Evolutionary conservation across 2,113 vertebrate genomes (phyloP).

Genomic region (Rafetus swinhoei): DNA sequence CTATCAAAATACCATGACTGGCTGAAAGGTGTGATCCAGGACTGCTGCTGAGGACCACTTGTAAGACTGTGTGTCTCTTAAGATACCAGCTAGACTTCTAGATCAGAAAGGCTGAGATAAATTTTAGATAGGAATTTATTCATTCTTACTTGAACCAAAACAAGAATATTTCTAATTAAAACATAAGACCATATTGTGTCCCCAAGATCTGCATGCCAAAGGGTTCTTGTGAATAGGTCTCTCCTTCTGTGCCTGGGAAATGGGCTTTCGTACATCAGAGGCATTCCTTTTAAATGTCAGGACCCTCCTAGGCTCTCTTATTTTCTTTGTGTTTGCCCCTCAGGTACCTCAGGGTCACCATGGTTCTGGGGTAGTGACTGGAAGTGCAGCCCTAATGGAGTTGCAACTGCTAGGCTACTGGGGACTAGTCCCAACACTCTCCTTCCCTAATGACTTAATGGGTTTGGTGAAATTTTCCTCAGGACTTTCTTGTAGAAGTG

Average conservation of each 20-base stretch:
- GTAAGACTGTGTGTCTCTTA: neutral
- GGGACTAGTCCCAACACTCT: no score
- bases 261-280: neutral
- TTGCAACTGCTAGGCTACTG: no score
- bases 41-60: neutral
- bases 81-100: neutral
- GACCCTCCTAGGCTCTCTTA: neutral
- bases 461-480: no score
- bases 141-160: neutral
- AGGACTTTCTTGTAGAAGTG: no score
- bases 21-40: neutral
- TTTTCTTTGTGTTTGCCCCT: neutral
- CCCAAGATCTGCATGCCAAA: neutral
- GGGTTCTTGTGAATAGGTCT: neutral
- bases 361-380: no score
- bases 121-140: neutral
- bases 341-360: neutral
- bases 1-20: neutral
- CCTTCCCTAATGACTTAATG: no score
- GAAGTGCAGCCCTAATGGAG: no score
- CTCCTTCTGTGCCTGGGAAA: neutral
- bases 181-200: neutral
- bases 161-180: neutral
- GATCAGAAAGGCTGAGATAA: neutral
- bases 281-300: neutral